These are phyloP conservation scores for Cottus gobio DNA, from an alignment of 2,113 vertebrate species.

Conservation along the genomic window DNA sequence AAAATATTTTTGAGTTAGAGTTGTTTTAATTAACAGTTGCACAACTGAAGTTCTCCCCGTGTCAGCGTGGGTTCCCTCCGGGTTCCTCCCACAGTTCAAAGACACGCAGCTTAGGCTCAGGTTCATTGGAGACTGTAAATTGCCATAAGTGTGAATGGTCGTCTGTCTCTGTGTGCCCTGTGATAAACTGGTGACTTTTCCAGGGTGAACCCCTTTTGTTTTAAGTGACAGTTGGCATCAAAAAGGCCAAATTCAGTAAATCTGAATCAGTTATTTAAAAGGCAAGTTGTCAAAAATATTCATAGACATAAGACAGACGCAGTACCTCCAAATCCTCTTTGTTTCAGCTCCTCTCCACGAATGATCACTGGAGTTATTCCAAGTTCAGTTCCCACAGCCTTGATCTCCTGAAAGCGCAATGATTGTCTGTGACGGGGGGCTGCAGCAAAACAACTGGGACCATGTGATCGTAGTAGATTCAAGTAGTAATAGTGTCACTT, in stretches of 20 bases:
- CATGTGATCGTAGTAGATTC: background rate
- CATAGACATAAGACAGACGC: background rate
- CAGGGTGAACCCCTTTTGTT: background rate
- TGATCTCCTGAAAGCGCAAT: slow-evolving; percentile 90
- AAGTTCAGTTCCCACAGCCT: slow-evolving; percentile 89
- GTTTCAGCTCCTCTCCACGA: slow-evolving; percentile 92
- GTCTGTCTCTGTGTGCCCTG: too few species aligned
- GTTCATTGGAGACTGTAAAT: too few species aligned
- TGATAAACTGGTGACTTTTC: too few species aligned
- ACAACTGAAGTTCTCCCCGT: too few species aligned
- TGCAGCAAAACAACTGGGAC: background rate
- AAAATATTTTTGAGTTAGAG: too few species aligned
- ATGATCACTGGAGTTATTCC: slow-evolving; percentile 91
- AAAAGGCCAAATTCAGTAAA: background rate
- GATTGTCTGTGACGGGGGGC: background rate
- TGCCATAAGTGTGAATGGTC: too few species aligned
- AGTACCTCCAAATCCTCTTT: slow-evolving; percentile 94
- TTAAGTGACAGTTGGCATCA: background rate
- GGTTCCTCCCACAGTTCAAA: too few species aligned
- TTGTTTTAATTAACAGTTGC: too few species aligned
- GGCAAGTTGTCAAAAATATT: background rate
- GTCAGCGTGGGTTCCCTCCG: too few species aligned
- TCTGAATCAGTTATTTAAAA: background rate
- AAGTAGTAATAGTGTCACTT: slow-evolving; percentile 33
- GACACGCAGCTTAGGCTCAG: too few species aligned